These are phyloP conservation scores for Clivina fossor DNA, from an alignment of 2,888 invertebrate genomes.

Conservation along the genomic window DNA sequence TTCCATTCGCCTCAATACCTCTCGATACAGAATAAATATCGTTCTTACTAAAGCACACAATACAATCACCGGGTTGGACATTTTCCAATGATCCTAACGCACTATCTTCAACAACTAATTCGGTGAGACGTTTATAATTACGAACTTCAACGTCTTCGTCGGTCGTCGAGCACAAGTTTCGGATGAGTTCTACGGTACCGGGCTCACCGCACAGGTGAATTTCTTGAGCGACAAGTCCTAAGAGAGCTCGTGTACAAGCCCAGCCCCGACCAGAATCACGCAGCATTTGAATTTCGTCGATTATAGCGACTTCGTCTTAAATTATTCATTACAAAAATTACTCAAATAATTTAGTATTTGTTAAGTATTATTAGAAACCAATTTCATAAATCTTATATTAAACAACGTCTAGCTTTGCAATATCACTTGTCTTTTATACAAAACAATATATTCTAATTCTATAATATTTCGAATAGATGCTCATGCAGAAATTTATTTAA, in stretches of 20 bases:
- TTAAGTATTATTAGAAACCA: no score
- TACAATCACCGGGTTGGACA: conserved; percentile 92
- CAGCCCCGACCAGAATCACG: conserved; percentile 89
- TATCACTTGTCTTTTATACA: no score
- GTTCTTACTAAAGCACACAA: conserved; percentile 98
- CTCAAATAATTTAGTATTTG: no score
- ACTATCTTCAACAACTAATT: conserved; percentile 72
- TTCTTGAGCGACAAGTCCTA: conserved; percentile 89
- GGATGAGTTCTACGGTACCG: conserved; percentile 82
- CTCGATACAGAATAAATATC: conserved; percentile 92
- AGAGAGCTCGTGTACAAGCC: conserved; percentile 97
- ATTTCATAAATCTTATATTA: conserved; percentile 1
- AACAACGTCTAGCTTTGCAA: no score
- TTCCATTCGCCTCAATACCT: conserved; percentile 75
- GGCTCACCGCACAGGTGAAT: conserved; percentile 97
- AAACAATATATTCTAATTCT: no score
- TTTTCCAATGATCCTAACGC: conserved; percentile 76
- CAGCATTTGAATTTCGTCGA: conserved; percentile 99
- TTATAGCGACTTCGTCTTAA: conserved; percentile 93
- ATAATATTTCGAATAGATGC: no score
- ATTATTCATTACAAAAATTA: no score
- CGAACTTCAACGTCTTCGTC: conserved; percentile 90
- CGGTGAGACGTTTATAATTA: conserved; percentile 83
- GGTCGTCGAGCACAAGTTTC: conserved; percentile 77
- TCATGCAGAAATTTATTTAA: no score